phyloP scores from a whole-genome alignment of 64 coral and sea anemone species.

The Montipora capricornis region DNA sequence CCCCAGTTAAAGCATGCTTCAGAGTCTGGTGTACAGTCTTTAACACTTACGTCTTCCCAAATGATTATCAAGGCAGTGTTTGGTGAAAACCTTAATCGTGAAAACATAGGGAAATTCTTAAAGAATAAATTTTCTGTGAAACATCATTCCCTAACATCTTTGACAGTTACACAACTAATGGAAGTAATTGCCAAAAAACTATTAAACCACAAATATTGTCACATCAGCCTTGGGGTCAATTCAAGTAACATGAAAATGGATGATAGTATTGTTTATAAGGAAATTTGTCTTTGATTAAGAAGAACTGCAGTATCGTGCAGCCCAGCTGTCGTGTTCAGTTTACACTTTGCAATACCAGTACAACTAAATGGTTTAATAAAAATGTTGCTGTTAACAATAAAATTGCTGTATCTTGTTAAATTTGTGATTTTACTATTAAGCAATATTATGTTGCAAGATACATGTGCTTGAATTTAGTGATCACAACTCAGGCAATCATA shows the following conservation, averaged over 20 bases:
- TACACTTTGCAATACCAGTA: constrained; percentile 1
- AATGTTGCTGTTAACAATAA: constrained; percentile 26
- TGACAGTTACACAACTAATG: constrained; percentile 39
- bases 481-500: background rate
- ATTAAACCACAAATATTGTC: constrained; percentile 22
- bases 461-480: constrained; percentile 7
- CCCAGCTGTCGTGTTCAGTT: constrained; percentile 18
- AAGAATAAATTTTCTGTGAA: constrained; percentile 36
- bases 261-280: constrained; percentile 16
- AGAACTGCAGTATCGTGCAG: constrained; percentile 16
- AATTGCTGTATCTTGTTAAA: constrained; percentile 1
- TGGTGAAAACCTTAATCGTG: constrained; percentile 15
- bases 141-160: constrained; percentile 2
- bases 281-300: constrained; percentile 1
- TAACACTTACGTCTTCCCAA: constrained; percentile 20
- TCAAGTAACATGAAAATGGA: constrained; percentile 19
- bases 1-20: background rate
- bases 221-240: constrained; percentile 26
- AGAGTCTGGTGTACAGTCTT: background rate
- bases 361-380: constrained; percentile 31
- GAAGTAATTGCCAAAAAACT: constrained; percentile 40
- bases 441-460: constrained; percentile 32
- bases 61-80: constrained; percentile 50
- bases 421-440: constrained; percentile 1
- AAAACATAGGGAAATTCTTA: constrained; percentile 10